These are phyloP conservation scores for Nomada flava DNA, from an alignment of 2,888 invertebrate species.

Conservation along the genomic window DNA sequence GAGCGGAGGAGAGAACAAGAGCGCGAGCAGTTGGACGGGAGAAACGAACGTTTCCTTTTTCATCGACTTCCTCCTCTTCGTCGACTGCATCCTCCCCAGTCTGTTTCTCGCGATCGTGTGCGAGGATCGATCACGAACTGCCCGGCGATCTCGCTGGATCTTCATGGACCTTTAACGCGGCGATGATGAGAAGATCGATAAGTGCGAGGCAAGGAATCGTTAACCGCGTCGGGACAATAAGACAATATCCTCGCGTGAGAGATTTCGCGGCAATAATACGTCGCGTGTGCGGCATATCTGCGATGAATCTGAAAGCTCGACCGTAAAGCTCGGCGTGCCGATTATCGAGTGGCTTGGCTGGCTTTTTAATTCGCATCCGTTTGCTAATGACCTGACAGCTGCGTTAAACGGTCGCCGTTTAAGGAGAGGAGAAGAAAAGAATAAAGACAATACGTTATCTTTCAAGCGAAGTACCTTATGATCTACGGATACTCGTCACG, in stretches of 20 bases:
- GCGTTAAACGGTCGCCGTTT: conserved; percentile 3
- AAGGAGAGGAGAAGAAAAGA: conserved; percentile 53
- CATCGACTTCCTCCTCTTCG: conserved; percentile 10
- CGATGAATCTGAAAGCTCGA: conserved; percentile 51
- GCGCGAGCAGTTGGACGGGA: conserved; percentile 11
- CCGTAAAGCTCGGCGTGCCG: conserved; percentile 58
- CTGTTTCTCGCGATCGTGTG: conserved; percentile 44
- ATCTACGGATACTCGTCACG: background rate
- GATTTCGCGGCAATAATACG: conserved; percentile 53
- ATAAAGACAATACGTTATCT: conserved; percentile 50
- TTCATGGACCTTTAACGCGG: conserved; percentile 47
- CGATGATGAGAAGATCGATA: conserved; percentile 66
- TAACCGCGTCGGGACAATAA: conserved; percentile 57
- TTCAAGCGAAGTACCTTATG: conserved; percentile 53
- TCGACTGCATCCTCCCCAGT: background rate
- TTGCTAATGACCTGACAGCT: conserved; percentile 68
- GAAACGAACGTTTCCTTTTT: conserved; percentile 1
- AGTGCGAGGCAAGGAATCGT: conserved; percentile 59
- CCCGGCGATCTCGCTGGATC: conserved; percentile 56
- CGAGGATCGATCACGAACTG: conserved; percentile 63
- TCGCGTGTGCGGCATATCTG: conserved; percentile 66
- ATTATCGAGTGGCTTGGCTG: conserved; percentile 68
- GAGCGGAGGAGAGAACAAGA: conserved; percentile 31
- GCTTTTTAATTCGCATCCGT: conserved; percentile 75
- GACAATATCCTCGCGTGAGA: conserved; percentile 64